Conservation (phyloP, 2,888 invertebrate genomes). For the Scaptomyza cyrtandrae region DNA sequence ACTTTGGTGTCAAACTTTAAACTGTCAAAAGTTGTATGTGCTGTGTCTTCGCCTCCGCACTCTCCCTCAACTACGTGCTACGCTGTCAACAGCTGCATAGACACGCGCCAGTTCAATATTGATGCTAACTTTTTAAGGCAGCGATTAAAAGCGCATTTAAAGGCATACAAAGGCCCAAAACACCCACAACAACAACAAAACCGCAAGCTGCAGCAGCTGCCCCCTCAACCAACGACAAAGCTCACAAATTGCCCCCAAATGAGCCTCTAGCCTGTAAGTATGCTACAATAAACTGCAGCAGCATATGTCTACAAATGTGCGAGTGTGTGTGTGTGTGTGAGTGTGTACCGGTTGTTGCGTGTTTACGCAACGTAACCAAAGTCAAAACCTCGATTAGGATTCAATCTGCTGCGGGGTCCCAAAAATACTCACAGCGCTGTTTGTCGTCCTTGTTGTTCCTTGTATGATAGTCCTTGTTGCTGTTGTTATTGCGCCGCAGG, state of each 20-base stretch:
- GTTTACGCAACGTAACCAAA: constrained; percentile 84
- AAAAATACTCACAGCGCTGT: constrained; percentile 53
- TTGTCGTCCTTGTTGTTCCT: constrained; percentile 48
- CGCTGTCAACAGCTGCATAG: constrained; percentile 72
- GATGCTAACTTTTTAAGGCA: constrained; percentile 63
- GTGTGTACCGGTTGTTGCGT: constrained; percentile 78
- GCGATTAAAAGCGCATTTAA: constrained; percentile 78
- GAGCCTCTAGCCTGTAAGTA: constrained; percentile 66
- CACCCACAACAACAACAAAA: constrained; percentile 12
- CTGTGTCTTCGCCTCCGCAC: neutral
- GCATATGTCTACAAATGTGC: neutral
- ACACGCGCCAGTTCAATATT: constrained; percentile 76
- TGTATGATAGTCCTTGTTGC: constrained; percentile 28
- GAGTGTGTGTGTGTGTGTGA: constrained; percentile 17
- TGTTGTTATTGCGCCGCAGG: constrained; percentile 61
- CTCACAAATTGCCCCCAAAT: constrained; percentile 59
- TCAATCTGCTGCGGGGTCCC: constrained; percentile 77
- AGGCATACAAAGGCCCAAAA: constrained; percentile 16
- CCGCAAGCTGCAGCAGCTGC: constrained; percentile 55
- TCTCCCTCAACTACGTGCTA: constrained; percentile 47
- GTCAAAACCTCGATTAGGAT: constrained; percentile 84
- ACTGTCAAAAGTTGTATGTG: constrained; percentile 72
- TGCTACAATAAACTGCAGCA: constrained; percentile 73
- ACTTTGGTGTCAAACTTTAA: constrained; percentile 74
- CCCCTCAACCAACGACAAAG: constrained; percentile 25